Evolutionary conservation across 2,113 vertebrate genomes (phyloP).

Genomic region (Mugil cephalus): DNA sequence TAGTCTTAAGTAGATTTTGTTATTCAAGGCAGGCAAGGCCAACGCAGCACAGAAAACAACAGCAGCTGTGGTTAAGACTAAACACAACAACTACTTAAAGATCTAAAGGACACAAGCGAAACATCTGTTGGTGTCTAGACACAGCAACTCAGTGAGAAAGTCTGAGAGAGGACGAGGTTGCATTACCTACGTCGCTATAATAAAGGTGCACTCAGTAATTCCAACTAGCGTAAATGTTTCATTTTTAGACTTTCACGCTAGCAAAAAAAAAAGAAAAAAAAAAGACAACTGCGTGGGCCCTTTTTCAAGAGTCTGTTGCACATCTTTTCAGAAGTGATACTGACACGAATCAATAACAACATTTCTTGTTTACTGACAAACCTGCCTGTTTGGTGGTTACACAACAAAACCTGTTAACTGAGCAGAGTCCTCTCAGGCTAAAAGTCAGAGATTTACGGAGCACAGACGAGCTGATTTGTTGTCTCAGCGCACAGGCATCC

Average conservation of each 20-base stretch:
- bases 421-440: neutral
- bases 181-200: neutral
- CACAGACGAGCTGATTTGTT: no score
- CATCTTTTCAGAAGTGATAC: neutral
- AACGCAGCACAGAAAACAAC: constrained; percentile 15
- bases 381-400: neutral
- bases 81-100: constrained; percentile 72
- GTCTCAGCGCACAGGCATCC: neutral
- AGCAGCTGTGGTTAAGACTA: constrained; percentile 69
- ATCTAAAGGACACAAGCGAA: constrained; percentile 66
- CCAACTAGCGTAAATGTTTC: neutral
- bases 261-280: no score
- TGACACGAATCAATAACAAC: neutral
- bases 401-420: neutral
- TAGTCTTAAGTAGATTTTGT: neutral
- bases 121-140: constrained; percentile 69
- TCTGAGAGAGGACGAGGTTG: constrained; percentile 23
- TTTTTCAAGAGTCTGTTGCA: neutral
- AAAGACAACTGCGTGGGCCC: neutral
- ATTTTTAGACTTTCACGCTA: no score
- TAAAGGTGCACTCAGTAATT: constrained; percentile 8
- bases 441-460: neutral
- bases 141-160: constrained; percentile 47
- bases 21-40: neutral
- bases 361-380: neutral